These are phyloP conservation scores for Tetramorium simillimum DNA, from an alignment of 1,140 invertebrate species.

Conservation along the genomic window DNA sequence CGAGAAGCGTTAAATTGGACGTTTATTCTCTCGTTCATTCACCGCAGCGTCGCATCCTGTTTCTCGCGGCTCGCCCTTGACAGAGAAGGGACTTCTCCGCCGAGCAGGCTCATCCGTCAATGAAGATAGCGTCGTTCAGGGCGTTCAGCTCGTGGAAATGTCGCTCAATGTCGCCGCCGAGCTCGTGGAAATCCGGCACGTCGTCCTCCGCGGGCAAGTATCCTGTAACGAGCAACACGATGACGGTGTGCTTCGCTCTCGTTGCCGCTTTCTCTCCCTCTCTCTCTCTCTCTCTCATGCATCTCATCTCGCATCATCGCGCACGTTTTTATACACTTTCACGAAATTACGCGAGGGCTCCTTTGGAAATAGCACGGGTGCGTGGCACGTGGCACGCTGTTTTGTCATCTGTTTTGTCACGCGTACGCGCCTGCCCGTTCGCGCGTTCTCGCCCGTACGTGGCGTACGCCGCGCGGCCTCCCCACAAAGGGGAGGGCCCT, in stretches of 20 bases:
- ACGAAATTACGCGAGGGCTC: slow-evolving; percentile 57
- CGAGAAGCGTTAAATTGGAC: background rate
- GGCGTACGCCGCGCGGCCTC: slow-evolving; percentile 63
- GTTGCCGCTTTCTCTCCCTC: background rate
- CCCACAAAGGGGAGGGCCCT: no score
- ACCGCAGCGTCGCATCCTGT: background rate
- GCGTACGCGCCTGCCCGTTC: slow-evolving; percentile 71
- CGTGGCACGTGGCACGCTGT: slow-evolving; percentile 73
- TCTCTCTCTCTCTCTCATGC: background rate
- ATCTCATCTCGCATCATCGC: no score
- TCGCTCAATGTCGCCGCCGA: slow-evolving; percentile 82
- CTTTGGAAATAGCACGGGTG: slow-evolving; percentile 74
- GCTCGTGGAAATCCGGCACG: slow-evolving; percentile 81
- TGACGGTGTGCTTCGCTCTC: background rate
- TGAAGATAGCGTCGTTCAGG: slow-evolving; percentile 82
- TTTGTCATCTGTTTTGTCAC: slow-evolving; percentile 74
- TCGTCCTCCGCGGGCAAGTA: slow-evolving; percentile 76
- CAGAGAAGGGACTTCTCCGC: background rate
- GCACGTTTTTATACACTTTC: slow-evolving; percentile 31
- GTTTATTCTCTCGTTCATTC: background rate
- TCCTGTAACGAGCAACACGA: slow-evolving; percentile 71
- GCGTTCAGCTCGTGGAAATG: slow-evolving; percentile 83
- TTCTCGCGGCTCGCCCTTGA: background rate
- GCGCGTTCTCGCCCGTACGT: slow-evolving; percentile 66
- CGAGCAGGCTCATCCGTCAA: slow-evolving; percentile 72